Percentiles rank a stretch among this genome's conserved stretches.
phyloP scores from a whole-genome alignment of 2,797 vertebrate species.

The Pyrocephalus nanus region DNA sequence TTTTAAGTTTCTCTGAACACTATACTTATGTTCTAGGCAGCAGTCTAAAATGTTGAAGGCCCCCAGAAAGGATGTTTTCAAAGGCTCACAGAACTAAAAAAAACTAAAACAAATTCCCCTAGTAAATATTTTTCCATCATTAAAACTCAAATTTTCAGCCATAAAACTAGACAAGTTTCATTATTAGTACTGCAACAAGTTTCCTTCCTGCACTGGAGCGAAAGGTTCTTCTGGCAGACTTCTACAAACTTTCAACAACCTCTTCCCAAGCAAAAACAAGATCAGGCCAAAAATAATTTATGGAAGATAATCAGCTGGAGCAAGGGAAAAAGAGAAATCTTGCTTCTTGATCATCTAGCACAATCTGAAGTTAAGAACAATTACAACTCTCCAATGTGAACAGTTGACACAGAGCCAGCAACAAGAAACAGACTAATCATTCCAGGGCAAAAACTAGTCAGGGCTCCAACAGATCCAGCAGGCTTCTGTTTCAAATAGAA shows the following conservation, averaged over 20 bases:
- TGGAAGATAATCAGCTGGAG: not conserved
- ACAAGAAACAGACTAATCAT: not conserved
- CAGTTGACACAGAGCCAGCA: not conserved
- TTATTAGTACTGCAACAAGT: not conserved
- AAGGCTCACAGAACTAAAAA: not conserved
- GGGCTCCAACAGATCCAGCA: not conserved
- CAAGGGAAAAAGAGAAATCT: not conserved
- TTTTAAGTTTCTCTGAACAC: constrained; percentile 1
- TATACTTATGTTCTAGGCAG: not conserved
- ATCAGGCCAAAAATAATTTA: constrained; percentile 8
- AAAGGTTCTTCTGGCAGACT: not conserved
- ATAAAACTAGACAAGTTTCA: not conserved
- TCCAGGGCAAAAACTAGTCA: not conserved
- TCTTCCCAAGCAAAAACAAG: not conserved
- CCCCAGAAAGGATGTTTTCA: constrained; percentile 8
- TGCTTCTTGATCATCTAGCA: not conserved
- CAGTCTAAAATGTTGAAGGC: not conserved
- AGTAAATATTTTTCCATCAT: constrained; percentile 18
- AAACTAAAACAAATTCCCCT: not conserved
- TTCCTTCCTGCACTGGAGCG: not conserved
- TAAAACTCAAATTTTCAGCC: not conserved
- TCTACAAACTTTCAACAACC: not conserved
- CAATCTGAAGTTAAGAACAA: not conserved
- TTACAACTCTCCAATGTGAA: not conserved
- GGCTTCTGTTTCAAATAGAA: not conserved